A percentile compares a stretch with the other conserved stretches of the same genome.
These are phyloP conservation scores for Diphyllodes magnificus DNA, from an alignment of 2,113 vertebrate genomes.

Conservation along the genomic window DNA sequence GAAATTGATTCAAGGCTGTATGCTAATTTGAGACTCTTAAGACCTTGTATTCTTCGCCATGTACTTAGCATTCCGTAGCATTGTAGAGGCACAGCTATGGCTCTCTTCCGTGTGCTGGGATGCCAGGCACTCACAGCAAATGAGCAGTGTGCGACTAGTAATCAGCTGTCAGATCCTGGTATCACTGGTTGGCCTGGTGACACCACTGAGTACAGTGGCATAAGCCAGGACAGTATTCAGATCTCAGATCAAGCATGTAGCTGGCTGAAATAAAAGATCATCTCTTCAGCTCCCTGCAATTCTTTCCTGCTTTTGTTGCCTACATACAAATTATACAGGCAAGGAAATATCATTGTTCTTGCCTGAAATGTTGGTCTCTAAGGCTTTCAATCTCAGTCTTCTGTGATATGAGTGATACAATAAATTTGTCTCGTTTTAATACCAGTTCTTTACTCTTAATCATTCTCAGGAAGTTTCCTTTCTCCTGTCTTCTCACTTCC, in stretches of 20 bases:
- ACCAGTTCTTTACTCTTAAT: neutral
- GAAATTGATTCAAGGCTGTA: neutral
- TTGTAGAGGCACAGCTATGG: neutral
- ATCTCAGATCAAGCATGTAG: neutral
- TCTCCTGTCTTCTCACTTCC: neutral
- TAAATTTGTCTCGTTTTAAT: neutral
- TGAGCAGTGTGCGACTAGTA: neutral
- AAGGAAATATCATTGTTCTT: neutral
- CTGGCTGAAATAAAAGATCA: neutral
- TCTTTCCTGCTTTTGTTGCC: neutral
- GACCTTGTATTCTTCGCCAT: neutral
- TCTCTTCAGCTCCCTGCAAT: neutral
- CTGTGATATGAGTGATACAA: neutral
- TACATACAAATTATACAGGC: neutral
- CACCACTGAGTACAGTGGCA: neutral
- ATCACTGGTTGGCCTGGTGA: neutral
- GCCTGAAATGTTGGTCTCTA: neutral
- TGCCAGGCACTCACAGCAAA: neutral
- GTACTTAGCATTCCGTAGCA: conserved; percentile 39
- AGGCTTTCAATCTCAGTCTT: neutral
- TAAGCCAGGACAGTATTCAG: neutral
- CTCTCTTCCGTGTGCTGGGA: neutral
- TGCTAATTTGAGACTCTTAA: conserved; percentile 13
- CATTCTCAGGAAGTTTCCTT: neutral
- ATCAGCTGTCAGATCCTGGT: neutral